Percentiles rank a stretch among this genome's conserved stretches.
Evolutionary conservation across 2,113 vertebrate genomes (phyloP).

Genomic region (Lophius piscatorius): DNA sequence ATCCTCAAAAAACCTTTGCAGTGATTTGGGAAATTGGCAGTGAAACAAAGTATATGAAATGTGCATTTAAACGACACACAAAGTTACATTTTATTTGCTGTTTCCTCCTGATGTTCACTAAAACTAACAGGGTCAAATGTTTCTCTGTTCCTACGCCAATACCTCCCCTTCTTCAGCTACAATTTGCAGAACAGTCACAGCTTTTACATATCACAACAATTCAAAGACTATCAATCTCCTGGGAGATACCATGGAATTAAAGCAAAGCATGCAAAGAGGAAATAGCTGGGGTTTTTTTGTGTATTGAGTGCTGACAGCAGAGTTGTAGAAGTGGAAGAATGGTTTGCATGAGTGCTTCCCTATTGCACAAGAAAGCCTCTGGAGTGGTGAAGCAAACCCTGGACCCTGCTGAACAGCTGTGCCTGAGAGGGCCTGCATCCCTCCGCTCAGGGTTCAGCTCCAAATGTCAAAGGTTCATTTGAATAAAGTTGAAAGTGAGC

Average conservation of each 20-base stretch:
- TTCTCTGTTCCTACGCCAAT: constrained; percentile 13
- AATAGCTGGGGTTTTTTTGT: constrained; percentile 53
- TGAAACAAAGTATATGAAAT: not conserved
- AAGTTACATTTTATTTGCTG: not conserved
- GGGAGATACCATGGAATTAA: constrained; percentile 22
- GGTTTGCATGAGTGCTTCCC: constrained; percentile 35
- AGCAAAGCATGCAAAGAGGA: constrained; percentile 44
- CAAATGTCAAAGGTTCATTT: constrained; percentile 62
- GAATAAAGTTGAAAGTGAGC: constrained; percentile 64
- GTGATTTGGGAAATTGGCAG: constrained; percentile 1
- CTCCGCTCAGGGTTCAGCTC: constrained; percentile 45
- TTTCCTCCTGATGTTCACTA: constrained; percentile 2
- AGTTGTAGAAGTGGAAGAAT: constrained; percentile 40
- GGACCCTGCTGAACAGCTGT: constrained; percentile 56
- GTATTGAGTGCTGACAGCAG: constrained; percentile 37
- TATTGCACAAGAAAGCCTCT: constrained; percentile 57
- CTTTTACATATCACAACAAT: constrained; percentile 38
- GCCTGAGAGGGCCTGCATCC: constrained; percentile 26
- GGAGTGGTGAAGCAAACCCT: constrained; percentile 26
- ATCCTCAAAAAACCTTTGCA: constrained; percentile 1
- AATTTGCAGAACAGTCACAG: constrained; percentile 32
- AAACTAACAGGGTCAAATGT: constrained; percentile 21
- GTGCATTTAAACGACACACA: not conserved
- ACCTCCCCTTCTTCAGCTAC: not conserved
- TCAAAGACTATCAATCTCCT: constrained; percentile 36